Evolutionary conservation across 2,797 vertebrate species (phyloP), one percentile per base, ranked within the genome.

Genomic region (Heterohyrax brucei): DNA sequence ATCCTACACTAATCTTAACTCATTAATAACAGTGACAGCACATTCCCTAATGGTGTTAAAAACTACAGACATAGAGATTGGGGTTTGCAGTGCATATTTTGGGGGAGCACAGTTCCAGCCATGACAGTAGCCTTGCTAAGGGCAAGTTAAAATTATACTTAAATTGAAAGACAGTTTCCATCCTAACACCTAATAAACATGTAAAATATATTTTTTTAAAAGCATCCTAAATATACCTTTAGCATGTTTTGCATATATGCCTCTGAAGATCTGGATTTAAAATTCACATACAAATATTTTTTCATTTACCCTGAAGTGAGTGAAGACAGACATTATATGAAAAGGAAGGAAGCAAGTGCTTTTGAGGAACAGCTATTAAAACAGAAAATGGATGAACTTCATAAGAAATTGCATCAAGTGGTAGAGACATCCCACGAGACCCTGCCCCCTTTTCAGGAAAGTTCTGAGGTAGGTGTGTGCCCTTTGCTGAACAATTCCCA

Each of bases 371-470:
- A 98, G 59, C 95, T 82, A 0, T 94, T 99, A 79, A 98, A 98
- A 79, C 96, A 97, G 44, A 97, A 96, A 92, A 84, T 99, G 97
- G 98, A 99, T 18, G 96, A 98, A 56, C 95, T 99, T 30, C 98
- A 98, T 39, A 98, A 97, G 92, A 97, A 98, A 13, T 91, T 99
- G 88, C 68, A 94, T 70, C 92, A 95, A 73, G 87, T 98, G 66
- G 96, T 95, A 66, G 98, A 98, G 90, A 94, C 94, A 0, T 79
- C 70, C 0, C 95, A 96, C 33, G 97, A 96, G 73, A 75, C 92
- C 33, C 46, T 85, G 80, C 75, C 97, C 10, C 0, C 86, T 59
- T 9, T 72, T 1, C 95, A 56, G 68, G 92, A 53, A 18, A 56
- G 33, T 2, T 19, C 94, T 62, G 66, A 95, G 84, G 97, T 98